phyloP scores from a whole-genome alignment of 2,888 invertebrate genomes.

The Yponomeuta malinellus region DNA sequence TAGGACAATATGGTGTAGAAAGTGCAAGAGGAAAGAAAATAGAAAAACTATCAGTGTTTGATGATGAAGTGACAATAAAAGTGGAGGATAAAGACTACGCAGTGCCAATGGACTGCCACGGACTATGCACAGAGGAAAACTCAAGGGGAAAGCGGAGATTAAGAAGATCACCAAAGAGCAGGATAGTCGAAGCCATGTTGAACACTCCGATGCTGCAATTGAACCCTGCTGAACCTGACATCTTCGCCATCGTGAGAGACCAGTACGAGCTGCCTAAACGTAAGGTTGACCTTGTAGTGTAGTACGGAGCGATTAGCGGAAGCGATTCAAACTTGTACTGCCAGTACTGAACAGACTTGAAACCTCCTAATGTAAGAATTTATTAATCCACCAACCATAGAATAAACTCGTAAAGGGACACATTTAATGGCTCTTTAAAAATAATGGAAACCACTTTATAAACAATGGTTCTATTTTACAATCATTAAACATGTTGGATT shows the following conservation, averaged over 20 bases:
- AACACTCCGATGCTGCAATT: constrained; percentile 40
- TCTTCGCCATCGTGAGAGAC: constrained; percentile 45
- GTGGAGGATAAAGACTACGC: constrained; percentile 37
- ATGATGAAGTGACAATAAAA: constrained; percentile 25
- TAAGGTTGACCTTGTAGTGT: constrained; percentile 26
- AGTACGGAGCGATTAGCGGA: background rate
- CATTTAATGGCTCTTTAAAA: too few relatives aligned
- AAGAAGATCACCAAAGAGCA: constrained; percentile 29
- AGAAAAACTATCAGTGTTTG: background rate
- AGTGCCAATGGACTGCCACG: constrained; percentile 31
- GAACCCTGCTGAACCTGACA: constrained; percentile 38
- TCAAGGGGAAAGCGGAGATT: constrained; percentile 31
- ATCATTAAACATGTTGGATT: too few relatives aligned
- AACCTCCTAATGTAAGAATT: too few relatives aligned
- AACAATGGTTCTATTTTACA: too few relatives aligned
- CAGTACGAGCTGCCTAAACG: constrained; percentile 57
- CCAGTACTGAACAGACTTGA: too few relatives aligned
- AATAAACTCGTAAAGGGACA: too few relatives aligned
- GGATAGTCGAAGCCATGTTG: constrained; percentile 51
- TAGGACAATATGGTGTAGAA: background rate
- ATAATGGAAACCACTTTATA: too few relatives aligned
- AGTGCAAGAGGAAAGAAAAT: background rate
- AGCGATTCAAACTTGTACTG: too few relatives aligned
- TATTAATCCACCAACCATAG: too few relatives aligned
- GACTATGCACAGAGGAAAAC: constrained; percentile 29